These are phyloP conservation scores for Arion vulgaris DNA, from an alignment of 1,140 invertebrate genomes.

Conservation along the genomic window DNA sequence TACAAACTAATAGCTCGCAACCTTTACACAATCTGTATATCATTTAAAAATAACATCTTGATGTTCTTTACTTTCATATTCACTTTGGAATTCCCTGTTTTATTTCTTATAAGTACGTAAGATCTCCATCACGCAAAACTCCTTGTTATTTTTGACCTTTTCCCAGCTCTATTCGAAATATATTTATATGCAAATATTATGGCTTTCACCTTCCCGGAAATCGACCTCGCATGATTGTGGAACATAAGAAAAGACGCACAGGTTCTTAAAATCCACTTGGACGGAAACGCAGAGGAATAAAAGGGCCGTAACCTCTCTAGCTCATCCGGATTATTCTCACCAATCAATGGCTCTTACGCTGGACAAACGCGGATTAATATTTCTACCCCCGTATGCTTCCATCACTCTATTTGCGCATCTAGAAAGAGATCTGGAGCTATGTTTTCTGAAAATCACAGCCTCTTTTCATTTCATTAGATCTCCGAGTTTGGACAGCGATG, in stretches of 20 bases:
- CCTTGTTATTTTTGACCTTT: no score
- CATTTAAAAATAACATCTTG: no score
- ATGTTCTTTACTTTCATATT: no score
- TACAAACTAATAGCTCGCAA: no score
- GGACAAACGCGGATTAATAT: conserved; percentile 41
- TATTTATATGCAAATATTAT: not conserved
- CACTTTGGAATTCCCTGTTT: no score
- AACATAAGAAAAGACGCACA: not conserved
- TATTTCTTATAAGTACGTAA: no score
- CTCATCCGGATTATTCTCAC: conserved; percentile 19
- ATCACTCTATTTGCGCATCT: conserved; percentile 19
- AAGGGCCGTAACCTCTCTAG: conserved; percentile 6
- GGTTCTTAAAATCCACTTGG: conserved; percentile 6
- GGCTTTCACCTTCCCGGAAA: not conserved
- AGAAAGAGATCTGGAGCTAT: conserved; percentile 21
- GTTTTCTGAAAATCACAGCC: conserved; percentile 37
- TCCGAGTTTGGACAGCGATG: conserved; percentile 21
- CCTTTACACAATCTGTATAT: no score
- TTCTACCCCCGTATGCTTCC: conserved; percentile 27
- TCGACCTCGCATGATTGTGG: not conserved
- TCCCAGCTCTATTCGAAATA: not conserved
- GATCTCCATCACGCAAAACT: no score
- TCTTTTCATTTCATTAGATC: conserved; percentile 33
- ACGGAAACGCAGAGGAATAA: not conserved
- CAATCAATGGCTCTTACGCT: conserved; percentile 26